A percentile compares a stretch with the other conserved stretches of the same genome.
These are phyloP conservation scores for Oriolus oriolus DNA, from an alignment of 2,113 vertebrate genomes.

Conservation along the genomic window DNA sequence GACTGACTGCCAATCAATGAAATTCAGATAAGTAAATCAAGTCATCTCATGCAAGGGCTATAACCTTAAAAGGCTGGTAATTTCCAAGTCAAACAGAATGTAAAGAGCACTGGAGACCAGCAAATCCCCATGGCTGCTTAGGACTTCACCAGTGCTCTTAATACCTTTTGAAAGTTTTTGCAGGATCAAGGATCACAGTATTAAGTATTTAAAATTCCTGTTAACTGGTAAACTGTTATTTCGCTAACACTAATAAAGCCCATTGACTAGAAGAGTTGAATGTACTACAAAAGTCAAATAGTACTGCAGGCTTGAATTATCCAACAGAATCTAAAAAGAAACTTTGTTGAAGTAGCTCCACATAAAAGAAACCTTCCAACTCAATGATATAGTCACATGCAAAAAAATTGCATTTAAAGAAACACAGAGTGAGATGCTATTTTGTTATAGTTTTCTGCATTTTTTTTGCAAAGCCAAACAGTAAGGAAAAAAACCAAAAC, in stretches of 20 bases:
- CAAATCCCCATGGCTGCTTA: neutral
- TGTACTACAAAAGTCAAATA: neutral
- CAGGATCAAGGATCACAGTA: neutral
- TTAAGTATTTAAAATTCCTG: neutral
- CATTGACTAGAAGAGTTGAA: neutral
- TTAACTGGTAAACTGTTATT: neutral
- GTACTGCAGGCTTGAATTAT: constrained; percentile 14
- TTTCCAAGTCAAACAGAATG: neutral
- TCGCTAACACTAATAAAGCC: neutral
- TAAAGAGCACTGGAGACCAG: neutral
- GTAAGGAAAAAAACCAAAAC: neutral
- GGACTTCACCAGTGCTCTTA: neutral
- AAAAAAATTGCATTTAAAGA: constrained; percentile 59
- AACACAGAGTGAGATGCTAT: constrained; percentile 23
- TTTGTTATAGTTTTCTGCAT: constrained; percentile 29
- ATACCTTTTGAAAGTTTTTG: neutral
- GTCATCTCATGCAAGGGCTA: neutral
- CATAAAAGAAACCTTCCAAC: constrained; percentile 54
- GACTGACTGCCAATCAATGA: neutral
- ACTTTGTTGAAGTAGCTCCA: constrained; percentile 22
- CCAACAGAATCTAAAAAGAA: constrained; percentile 4
- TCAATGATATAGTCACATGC: constrained; percentile 45
- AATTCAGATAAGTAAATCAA: neutral
- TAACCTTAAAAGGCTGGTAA: neutral
- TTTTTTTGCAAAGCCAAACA: constrained; percentile 60